These are phyloP conservation scores for Callorhinus ursinus DNA, from an alignment of 2,113 vertebrate genomes.

Conservation along the genomic window DNA sequence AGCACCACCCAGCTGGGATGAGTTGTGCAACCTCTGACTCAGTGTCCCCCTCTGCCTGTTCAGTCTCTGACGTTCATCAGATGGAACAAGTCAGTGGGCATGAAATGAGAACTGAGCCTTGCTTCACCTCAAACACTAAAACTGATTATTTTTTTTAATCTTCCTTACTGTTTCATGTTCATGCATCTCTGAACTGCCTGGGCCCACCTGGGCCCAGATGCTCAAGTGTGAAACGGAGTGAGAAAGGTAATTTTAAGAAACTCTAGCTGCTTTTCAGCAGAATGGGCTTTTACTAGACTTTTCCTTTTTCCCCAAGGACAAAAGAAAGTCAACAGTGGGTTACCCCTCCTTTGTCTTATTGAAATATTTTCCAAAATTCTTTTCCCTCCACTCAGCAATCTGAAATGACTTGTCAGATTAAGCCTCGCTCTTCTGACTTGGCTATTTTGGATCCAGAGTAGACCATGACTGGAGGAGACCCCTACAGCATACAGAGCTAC, in stretches of 20 bases:
- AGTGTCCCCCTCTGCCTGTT: background rate
- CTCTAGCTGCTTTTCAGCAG: slow-evolving; percentile 50
- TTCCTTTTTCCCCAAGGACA: background rate
- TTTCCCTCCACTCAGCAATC: background rate
- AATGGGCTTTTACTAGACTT: background rate
- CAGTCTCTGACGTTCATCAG: background rate
- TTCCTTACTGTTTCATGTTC: slow-evolving; percentile 70
- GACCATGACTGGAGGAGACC: background rate
- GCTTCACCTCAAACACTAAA: slow-evolving; percentile 25
- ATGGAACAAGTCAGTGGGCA: background rate
- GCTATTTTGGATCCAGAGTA: background rate
- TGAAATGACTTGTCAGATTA: background rate
- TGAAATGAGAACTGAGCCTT: slow-evolving; percentile 49
- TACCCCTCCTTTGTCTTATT: background rate
- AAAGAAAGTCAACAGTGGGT: background rate
- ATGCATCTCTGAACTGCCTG: slow-evolving; percentile 67
- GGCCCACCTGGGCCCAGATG: slow-evolving; percentile 37
- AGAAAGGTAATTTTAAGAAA: slow-evolving; percentile 68
- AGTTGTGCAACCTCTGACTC: background rate
- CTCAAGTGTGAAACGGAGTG: slow-evolving; percentile 75
- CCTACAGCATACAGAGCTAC: background rate
- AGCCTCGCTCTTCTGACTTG: background rate
- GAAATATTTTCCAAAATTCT: background rate
- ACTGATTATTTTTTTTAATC: slow-evolving; percentile 61
- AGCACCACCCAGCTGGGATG: background rate